Percentiles rank a stretch among this genome's conserved stretches.
phyloP scores from a whole-genome alignment of 2,888 invertebrate genomes.

The Horisme vitalbata region DNA sequence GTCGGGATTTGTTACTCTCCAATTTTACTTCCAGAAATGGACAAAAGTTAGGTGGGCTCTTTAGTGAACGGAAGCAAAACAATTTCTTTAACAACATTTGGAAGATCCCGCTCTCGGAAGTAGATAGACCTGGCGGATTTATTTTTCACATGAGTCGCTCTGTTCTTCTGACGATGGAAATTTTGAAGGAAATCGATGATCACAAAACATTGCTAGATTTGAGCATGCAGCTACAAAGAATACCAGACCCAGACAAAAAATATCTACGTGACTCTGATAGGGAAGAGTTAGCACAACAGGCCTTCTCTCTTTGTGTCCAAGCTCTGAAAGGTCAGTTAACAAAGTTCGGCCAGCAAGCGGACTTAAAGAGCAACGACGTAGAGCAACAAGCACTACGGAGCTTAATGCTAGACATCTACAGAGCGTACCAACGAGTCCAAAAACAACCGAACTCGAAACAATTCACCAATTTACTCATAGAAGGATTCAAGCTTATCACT shows the following conservation, averaged over 20 bases:
- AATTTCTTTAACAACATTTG: slow-evolving; percentile 97
- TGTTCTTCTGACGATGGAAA: slow-evolving; percentile 90
- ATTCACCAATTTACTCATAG: slow-evolving; percentile 85
- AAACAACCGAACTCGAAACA: slow-evolving; percentile 84
- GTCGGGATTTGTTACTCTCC: slow-evolving; percentile 87
- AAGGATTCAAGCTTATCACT: slow-evolving; percentile 86
- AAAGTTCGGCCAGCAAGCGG: slow-evolving; percentile 73
- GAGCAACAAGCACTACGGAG: slow-evolving; percentile 77
- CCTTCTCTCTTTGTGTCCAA: slow-evolving; percentile 88
- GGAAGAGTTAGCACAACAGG: slow-evolving; percentile 90
- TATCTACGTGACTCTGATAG: slow-evolving; percentile 94
- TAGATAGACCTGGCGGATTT: slow-evolving; percentile 96
- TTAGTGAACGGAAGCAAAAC: slow-evolving; percentile 90
- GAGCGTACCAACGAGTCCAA: slow-evolving; percentile 86
- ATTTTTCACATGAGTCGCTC: slow-evolving; percentile 95
- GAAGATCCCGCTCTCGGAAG: slow-evolving; percentile 94
- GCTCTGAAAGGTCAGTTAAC: slow-evolving; percentile 86
- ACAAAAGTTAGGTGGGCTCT: slow-evolving; percentile 90
- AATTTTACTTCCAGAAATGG: slow-evolving; percentile 86
- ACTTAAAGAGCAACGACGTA: slow-evolving; percentile 68
- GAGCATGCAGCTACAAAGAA: slow-evolving; percentile 89
- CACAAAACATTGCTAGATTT: slow-evolving; percentile 90
- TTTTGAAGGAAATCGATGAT: slow-evolving; percentile 90
- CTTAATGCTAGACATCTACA: slow-evolving; percentile 83
- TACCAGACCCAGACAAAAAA: slow-evolving; percentile 94